These are phyloP conservation scores for Mizuhopecten yessoensis DNA, from an alignment of 1,140 invertebrate species.

Conservation along the genomic window DNA sequence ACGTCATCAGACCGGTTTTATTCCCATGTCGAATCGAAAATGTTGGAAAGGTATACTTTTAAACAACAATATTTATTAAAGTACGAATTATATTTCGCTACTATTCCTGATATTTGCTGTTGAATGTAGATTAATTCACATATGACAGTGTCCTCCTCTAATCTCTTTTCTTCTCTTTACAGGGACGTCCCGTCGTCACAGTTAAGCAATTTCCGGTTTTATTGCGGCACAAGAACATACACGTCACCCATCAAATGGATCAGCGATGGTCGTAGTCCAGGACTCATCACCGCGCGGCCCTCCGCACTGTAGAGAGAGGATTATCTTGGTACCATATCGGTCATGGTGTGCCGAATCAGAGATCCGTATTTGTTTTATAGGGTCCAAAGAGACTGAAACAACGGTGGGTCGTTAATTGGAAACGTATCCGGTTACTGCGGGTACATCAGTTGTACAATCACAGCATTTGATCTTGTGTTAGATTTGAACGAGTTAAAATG, in stretches of 20 bases:
- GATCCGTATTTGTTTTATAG: neutral
- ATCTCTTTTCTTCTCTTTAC: neutral
- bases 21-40: neutral
- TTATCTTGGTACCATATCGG: conserved; percentile 15
- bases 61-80: neutral
- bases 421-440: neutral
- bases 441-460: neutral
- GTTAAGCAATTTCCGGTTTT: conserved; percentile 27
- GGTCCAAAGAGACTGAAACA: neutral
- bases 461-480: neutral
- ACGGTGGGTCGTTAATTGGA: neutral
- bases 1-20: neutral
- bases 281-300: neutral
- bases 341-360: neutral
- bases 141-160: neutral
- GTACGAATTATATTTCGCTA: neutral
- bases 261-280: neutral
- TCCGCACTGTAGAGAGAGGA: neutral
- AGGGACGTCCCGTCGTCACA: neutral
- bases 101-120: neutral
- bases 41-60: neutral
- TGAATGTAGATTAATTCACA: neutral
- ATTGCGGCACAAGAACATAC: neutral
- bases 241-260: neutral
- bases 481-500: neutral